Base-by-base conservation (phyloP, 2,888 invertebrate species). In the Blastobasis adustella region DNA sequence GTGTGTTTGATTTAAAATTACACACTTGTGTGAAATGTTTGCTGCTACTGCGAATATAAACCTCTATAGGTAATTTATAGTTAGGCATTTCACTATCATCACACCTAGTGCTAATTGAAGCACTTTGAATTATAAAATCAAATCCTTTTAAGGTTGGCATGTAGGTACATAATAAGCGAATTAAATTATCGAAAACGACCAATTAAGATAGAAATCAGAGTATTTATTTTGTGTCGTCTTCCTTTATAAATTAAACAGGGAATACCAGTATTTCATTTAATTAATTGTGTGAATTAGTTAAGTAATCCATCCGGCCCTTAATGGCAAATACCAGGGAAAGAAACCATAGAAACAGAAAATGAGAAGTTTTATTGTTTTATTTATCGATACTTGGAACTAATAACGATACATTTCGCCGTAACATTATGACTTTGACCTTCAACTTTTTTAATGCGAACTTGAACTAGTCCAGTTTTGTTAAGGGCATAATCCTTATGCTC, bases 391-490 rank as follows among this genome's bases (percentile, higher is more conserved):
- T 55, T 50, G 37, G 36, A 52, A 37, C 36, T 45, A 47, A 43
- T 56, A 61, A 57, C 54, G 59, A 55, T 57, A 60, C 54, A 61
- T 65, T 68, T 64, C 54, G 59, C 49, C 55, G 51, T 60, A 57
- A 61, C 54, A 58, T 65, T 62, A 58, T 57, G 56, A 60, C 51
- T 54, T 59, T 69, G 67, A 69, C 73, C 73, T 74, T 76, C 70
- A 71, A 71, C 67, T 73, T 56, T 54, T 55, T 52, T 52, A 53
- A 55, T 56, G 60, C 52, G 50, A 55, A 57, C 61, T 63, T 65
- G 58, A 67, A 65, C 61, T 56, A 59, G 61, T 58, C 58, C 46
- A 54, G 58, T 60, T 55, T 54, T 57, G 49, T 58, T 50, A 55
- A 66, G 61, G 62, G 62, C 63, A 66, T 68, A 71, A 23, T 23